Base-by-base conservation (phyloP, 2,113 vertebrate species). In the Boulengeromyrus knoepffleri region DNA sequence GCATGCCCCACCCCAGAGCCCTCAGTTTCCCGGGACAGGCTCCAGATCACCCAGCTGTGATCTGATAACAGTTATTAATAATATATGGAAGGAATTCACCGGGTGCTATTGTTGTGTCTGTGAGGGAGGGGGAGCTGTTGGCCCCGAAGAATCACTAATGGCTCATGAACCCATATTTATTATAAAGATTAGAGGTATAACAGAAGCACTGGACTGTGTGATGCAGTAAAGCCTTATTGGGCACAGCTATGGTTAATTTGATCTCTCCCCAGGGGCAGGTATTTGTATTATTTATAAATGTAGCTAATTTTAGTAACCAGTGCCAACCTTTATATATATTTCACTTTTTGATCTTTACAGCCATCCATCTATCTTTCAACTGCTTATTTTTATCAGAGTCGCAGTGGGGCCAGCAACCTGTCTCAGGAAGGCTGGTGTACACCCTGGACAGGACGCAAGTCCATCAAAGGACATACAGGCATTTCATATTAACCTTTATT, bases 41-140 rank as follows among this genome's bases (percentile, higher is more conserved):
- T 80, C 74, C 74, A 80, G 36, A 80, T 80, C 36, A 39, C 36
- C 36, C 74, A 80, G 74, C 74, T 80, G 74, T 42, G 13, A 80
- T 80, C 36, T 42, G 74, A 80, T 39, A 80, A 19, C 70, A 80
- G 74, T 80, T 80, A 80, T 80, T 80, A 80, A 80, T 80, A 80
- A 80, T 80, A 39, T 6, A 80, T 42, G 74, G 74, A 80, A 80
- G 36, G 36, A 80, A 19, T 39, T 42, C 74, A 42, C 5, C 5
- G 74, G 31, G 36, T 39, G 74, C 36, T 36, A 19, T 42, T 80
- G 74, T 39, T 80, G 17, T 42, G 36, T 80, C 31, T 39, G 74
- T 80, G 31, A 80, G 74, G 74, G 74, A 80, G 31, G 74, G 31
- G 6, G 3, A 80, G 27, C 70, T 80, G 42, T 27, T 80, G 36